Conservation (phyloP, 2,888 invertebrate genomes). For the Cryptus viduatorius region DNA sequence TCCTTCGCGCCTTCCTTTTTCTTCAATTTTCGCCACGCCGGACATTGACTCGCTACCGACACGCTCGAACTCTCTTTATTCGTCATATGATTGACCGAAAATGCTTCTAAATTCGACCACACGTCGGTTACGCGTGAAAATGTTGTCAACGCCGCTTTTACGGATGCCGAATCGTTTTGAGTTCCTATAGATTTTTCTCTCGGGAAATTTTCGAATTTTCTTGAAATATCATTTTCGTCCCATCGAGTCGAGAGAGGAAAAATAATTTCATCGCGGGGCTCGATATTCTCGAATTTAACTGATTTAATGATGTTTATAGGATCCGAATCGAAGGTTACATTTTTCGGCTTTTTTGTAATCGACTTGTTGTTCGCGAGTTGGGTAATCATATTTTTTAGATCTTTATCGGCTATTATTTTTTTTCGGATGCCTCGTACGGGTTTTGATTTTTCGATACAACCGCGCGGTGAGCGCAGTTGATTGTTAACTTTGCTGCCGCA, state of each 20-base stretch:
- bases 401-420: constrained; percentile 47
- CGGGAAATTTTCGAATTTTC: neutral
- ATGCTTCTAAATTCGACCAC: constrained; percentile 62
- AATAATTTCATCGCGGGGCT: neutral
- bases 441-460: constrained; percentile 59
- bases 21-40: constrained; percentile 25
- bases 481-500: neutral
- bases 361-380: constrained; percentile 19
- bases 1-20: constrained; percentile 30
- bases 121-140: constrained; percentile 58
- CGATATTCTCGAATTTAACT: neutral
- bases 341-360: neutral
- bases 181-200: constrained; percentile 37
- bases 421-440: neutral
- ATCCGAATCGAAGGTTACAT: constrained; percentile 20
- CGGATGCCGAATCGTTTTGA: neutral
- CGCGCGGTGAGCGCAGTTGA: constrained; percentile 35
- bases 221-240: neutral
- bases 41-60: constrained; percentile 43
- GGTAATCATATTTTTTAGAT: constrained; percentile 61
- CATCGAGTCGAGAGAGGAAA: neutral
- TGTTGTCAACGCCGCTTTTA: constrained; percentile 7
- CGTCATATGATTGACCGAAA: neutral
- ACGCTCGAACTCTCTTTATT: neutral
- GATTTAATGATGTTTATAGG: neutral